Evolutionary conservation across 2,113 vertebrate genomes (phyloP).

Genomic region (Actenoides lindsayi): DNA sequence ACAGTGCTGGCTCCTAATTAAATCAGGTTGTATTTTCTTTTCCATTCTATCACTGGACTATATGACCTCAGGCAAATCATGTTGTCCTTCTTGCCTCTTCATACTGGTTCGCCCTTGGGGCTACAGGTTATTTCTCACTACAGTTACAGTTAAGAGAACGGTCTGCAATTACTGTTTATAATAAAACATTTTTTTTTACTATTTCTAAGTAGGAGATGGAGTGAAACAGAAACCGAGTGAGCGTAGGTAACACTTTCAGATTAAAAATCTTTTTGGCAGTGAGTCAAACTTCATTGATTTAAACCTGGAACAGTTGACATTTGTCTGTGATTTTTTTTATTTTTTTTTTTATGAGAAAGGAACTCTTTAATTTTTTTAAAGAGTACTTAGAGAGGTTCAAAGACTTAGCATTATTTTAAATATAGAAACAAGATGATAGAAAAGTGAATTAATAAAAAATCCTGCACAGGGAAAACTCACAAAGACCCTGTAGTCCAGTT

Average conservation of each 20-base stretch:
- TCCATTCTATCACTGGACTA: not conserved
- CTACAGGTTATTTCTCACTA: not conserved
- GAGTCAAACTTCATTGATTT: conserved; percentile 25
- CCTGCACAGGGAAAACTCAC: not conserved
- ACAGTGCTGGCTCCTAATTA: not conserved
- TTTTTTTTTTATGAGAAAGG: conserved; percentile 1
- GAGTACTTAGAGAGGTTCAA: not conserved
- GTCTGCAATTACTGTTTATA: not conserved
- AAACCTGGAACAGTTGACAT: conserved; percentile 40
- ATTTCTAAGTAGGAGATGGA: not conserved
- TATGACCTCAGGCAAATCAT: not conserved
- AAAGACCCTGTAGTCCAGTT: not conserved
- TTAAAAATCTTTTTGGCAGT: conserved; percentile 50
- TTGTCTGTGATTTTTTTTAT: not conserved
- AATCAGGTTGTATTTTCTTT: not conserved
- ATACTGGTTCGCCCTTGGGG: not conserved
- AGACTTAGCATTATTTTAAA: conserved; percentile 23
- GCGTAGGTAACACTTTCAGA: not conserved
- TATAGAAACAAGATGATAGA: not conserved
- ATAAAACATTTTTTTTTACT: not conserved
- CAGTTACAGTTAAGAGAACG: not conserved
- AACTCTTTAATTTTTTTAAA: not conserved
- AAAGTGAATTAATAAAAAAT: not conserved
- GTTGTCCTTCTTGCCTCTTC: not conserved
- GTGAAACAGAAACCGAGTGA: not conserved